Conservation (phyloP, 2,797 vertebrate genomes). For the Acridotheres tristis region DNA sequence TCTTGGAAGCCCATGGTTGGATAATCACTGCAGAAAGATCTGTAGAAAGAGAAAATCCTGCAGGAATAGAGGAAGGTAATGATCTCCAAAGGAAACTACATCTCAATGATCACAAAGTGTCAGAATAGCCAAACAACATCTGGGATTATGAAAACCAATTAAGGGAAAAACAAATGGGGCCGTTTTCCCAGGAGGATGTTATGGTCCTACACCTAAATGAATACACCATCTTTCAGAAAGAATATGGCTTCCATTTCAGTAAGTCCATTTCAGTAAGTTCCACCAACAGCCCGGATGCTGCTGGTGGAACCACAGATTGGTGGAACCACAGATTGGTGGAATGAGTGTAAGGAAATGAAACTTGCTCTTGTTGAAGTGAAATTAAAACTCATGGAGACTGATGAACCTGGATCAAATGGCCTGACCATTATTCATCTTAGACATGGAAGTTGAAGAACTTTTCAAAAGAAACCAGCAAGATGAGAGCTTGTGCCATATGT, state of each 20-base stretch:
- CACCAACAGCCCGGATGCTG: not conserved
- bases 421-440: not conserved
- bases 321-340: not conserved
- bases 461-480: not conserved
- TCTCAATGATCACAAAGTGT: not conserved
- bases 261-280: not conserved
- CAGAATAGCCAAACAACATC: not conserved
- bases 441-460: not conserved
- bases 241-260: not conserved
- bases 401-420: not conserved
- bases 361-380: not conserved
- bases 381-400: not conserved
- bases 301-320: not conserved
- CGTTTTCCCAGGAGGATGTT: not conserved
- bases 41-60: not conserved
- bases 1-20: not conserved
- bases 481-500: not conserved
- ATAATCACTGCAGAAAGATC: not conserved
- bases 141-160: not conserved
- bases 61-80: not conserved
- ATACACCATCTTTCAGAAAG: not conserved
- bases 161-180: not conserved
- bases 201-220: not conserved
- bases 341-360: not conserved
- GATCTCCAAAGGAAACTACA: not conserved